These are phyloP conservation scores for Drosophila anomalata DNA, from an alignment of 2,888 invertebrate genomes.

Conservation along the genomic window DNA sequence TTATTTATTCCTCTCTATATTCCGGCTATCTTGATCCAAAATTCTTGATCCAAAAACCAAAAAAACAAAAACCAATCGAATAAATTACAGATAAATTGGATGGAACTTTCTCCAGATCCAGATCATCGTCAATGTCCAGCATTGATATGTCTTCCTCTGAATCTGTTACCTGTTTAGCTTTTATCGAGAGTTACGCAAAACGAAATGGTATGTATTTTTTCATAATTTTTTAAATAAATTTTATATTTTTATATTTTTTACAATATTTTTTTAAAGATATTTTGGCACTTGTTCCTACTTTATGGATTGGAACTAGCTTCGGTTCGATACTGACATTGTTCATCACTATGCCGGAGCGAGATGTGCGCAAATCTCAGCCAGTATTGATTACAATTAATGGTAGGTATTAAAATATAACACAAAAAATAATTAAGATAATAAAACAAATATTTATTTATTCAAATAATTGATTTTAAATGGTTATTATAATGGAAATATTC, in stretches of 20 bases:
- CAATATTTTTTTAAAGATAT: slow-evolving; percentile 88
- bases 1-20: slow-evolving; percentile 37
- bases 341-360: slow-evolving; percentile 92
- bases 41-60: slow-evolving; percentile 12
- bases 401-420: slow-evolving; percentile 81
- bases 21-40: slow-evolving; percentile 43
- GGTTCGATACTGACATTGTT: slow-evolving; percentile 98
- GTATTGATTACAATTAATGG: slow-evolving; percentile 95
- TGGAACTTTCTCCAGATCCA: slow-evolving; percentile 97
- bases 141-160: slow-evolving; percentile 98
- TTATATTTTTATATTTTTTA: slow-evolving; percentile 31
- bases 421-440: no score
- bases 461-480: no score
- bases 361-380: slow-evolving; percentile 92
- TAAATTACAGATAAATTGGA: slow-evolving; percentile 95
- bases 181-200: slow-evolving; percentile 97
- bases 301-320: slow-evolving; percentile 99
- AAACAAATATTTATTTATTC: no score
- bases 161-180: slow-evolving; percentile 97
- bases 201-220: slow-evolving; percentile 90
- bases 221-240: rapidly evolving
- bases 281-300: slow-evolving; percentile 91
- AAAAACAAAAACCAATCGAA: slow-evolving; percentile 25
- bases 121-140: slow-evolving; percentile 99
- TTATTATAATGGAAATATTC: no score